Conservation (phyloP, 2,113 vertebrate species). For the Cynopterus brachyotis region DNA sequence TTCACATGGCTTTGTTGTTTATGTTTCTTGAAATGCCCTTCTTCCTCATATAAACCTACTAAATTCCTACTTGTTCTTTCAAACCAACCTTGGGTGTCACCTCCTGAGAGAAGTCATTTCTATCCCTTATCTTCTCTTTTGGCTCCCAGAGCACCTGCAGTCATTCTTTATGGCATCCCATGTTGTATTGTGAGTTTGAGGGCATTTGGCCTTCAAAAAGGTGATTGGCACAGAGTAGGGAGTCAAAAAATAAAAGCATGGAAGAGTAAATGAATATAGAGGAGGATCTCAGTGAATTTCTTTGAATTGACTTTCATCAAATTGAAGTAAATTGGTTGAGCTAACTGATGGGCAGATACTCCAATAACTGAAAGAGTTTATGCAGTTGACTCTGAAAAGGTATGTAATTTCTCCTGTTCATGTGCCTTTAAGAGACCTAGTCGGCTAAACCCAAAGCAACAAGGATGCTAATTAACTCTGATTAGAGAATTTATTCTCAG, state of each 20-base stretch:
- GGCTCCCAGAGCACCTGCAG: neutral
- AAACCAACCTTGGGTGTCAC: neutral
- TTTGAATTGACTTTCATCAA: neutral
- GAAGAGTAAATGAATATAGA: neutral
- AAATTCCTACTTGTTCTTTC: neutral
- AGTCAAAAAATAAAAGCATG: neutral
- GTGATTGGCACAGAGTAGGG: neutral
- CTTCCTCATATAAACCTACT: neutral
- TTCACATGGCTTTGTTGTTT: neutral
- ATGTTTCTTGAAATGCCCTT: neutral
- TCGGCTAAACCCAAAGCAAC: constrained; percentile 54
- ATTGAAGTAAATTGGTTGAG: neutral
- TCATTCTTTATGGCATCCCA: neutral
- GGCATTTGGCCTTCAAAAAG: neutral
- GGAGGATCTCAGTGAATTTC: neutral
- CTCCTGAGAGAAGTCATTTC: neutral
- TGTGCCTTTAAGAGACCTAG: constrained; percentile 71
- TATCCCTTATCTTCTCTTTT: neutral
- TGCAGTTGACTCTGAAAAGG: neutral
- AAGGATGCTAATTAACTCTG: constrained; percentile 78
- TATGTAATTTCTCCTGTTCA: constrained; percentile 9
- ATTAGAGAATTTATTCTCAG: constrained; percentile 77
- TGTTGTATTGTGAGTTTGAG: neutral
- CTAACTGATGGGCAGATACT: neutral
- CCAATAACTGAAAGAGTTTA: constrained; percentile 14